Conservation (phyloP, 2,113 vertebrate species). For the Stigmatopora nigra region DNA sequence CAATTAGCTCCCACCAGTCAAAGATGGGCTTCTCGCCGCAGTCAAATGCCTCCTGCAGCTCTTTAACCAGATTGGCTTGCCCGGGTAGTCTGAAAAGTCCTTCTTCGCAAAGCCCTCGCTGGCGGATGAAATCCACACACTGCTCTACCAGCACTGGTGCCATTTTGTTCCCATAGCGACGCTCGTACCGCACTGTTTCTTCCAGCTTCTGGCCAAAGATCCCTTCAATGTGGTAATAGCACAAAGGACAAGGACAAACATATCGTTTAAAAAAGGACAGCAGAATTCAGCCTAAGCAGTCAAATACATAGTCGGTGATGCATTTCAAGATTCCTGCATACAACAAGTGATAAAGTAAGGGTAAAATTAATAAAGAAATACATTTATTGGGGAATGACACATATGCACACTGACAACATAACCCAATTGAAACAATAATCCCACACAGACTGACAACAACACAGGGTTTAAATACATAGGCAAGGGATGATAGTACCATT, state of each 20-base stretch:
- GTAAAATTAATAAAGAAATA: too few species aligned
- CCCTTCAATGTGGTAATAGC: slow-evolving; percentile 63
- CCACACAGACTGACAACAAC: too few species aligned
- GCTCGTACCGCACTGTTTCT: slow-evolving; percentile 90
- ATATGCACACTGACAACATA: too few species aligned
- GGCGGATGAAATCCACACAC: slow-evolving; percentile 93
- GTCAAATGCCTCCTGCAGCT: slow-evolving; percentile 94
- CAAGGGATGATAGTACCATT: too few species aligned
- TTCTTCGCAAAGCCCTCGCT: slow-evolving; percentile 85
- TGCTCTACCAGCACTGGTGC: slow-evolving; percentile 95
- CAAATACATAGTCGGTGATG: too few species aligned
- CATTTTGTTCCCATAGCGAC: slow-evolving; percentile 82
- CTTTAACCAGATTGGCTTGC: slow-evolving; percentile 95
- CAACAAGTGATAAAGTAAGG: too few species aligned
- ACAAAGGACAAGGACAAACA: background rate
- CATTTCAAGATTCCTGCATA: too few species aligned
- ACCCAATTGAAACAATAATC: too few species aligned
- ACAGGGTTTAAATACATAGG: too few species aligned
- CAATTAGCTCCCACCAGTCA: slow-evolving; percentile 73
- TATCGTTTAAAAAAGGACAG: too few species aligned
- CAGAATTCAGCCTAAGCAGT: too few species aligned
- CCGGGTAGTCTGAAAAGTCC: slow-evolving; percentile 91
- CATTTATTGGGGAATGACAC: too few species aligned
- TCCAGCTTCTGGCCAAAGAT: slow-evolving; percentile 97
- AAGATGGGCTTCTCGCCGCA: slow-evolving; percentile 95